Conservation (phyloP, 1,140 invertebrate species). For the Parapsyche elsis region DNA sequence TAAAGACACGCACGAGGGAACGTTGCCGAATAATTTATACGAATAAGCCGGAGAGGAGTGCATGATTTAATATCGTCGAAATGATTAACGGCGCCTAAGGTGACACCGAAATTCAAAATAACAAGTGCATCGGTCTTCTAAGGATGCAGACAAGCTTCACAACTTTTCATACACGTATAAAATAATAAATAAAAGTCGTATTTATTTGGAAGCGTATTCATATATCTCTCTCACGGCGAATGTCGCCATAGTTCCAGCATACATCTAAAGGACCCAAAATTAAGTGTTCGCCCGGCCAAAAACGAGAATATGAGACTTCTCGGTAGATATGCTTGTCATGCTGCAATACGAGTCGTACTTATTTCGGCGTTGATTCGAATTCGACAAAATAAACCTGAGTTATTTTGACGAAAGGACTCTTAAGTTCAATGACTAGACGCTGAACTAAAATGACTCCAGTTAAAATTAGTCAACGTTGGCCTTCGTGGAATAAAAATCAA, state of each 20-base stretch:
- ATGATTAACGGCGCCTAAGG: slow-evolving; percentile 1
- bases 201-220: not conserved
- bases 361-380: no score
- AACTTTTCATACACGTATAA: no score
- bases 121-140: not conserved
- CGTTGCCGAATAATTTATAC: not conserved
- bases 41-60: not conserved
- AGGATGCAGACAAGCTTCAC: not conserved
- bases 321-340: not conserved
- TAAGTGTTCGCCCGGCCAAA: not conserved
- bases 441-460: no score
- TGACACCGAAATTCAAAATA: slow-evolving; percentile 16
- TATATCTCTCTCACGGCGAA: not conserved
- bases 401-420: no score
- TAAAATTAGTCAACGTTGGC: no score
- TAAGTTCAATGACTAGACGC: no score
- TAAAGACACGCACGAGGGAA: not conserved
- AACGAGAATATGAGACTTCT: not conserved
- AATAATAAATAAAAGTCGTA: not conserved
- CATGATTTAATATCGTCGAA: slow-evolving; percentile 5
- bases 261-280: not conserved
- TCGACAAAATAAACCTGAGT: no score
- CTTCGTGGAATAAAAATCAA: no score
- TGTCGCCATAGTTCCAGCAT: not conserved
- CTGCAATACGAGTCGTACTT: no score